Conservation (phyloP, 2,113 vertebrate species). For the Colossoma macropomum region DNA sequence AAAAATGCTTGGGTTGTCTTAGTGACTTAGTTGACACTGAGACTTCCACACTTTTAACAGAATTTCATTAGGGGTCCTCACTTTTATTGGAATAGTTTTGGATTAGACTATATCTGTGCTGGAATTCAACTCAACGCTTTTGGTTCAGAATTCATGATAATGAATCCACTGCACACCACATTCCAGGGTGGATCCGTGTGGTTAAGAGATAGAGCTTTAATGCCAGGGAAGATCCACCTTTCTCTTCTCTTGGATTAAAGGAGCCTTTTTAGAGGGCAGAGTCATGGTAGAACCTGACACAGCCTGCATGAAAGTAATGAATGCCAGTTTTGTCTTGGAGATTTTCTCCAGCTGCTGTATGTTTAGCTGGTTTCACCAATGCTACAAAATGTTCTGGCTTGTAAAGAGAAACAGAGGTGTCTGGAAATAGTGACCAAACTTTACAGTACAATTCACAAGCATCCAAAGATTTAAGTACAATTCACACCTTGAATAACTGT, state of each 20-base stretch:
- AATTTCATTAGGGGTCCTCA: too few species aligned
- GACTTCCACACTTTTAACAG: too few species aligned
- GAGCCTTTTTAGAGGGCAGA: neutral
- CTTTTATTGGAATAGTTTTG: neutral
- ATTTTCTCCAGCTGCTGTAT: neutral
- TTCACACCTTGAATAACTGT: neutral
- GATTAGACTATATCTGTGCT: neutral
- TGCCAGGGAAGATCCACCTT: slow-evolving; percentile 14
- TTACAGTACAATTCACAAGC: neutral
- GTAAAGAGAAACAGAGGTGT: neutral
- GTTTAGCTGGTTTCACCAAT: neutral
- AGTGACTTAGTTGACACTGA: too few species aligned
- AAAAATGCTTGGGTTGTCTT: too few species aligned
- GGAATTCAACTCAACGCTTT: neutral
- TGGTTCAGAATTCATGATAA: neutral
- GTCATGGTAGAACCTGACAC: neutral
- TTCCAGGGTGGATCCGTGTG: slow-evolving; percentile 6
- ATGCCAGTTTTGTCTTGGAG: neutral
- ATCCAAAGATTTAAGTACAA: neutral
- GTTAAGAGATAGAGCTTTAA: neutral
- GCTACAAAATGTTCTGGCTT: neutral
- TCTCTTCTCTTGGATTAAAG: slow-evolving; percentile 25
- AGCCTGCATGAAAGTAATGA: neutral
- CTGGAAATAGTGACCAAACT: neutral
- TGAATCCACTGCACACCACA: neutral